Evolutionary conservation across 2,888 invertebrate species (phyloP).

Genomic region (Sylvicola fuscatus): DNA sequence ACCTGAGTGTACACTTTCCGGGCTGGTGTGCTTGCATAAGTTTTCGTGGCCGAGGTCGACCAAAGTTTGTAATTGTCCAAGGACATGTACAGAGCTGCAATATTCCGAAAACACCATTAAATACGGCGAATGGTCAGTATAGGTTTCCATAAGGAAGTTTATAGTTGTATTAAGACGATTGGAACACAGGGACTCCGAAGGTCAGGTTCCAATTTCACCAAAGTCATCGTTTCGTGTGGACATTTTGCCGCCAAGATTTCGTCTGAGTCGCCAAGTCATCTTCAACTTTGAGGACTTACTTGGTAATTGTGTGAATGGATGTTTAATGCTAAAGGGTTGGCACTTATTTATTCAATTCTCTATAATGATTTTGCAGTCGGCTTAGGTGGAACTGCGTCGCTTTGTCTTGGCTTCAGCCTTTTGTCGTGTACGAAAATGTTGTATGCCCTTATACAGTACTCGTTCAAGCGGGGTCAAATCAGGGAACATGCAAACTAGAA

Average conservation of each 20-base stretch:
- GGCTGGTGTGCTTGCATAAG: conserved; percentile 19
- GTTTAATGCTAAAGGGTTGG: no score
- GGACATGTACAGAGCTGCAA: conserved; percentile 15
- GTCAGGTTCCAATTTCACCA: conserved; percentile 6
- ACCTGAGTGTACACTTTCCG: conserved; percentile 17
- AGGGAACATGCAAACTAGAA: no score
- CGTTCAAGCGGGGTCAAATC: no score
- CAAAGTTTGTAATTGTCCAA: conserved; percentile 20
- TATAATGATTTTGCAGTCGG: conserved; percentile 22
- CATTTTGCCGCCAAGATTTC: conserved; percentile 29
- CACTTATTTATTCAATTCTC: neutral
- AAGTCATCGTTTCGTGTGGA: conserved; percentile 32
- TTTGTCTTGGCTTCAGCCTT: conserved; percentile 31
- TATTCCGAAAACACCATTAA: neutral
- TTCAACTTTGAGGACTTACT: conserved; percentile 35
- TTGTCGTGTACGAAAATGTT: conserved; percentile 24
- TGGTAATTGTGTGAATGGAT: conserved; percentile 16
- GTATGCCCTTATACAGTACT: conserved; percentile 7
- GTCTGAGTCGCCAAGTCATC: conserved; percentile 31
- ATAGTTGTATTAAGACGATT: no score
- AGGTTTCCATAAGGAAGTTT: no score
- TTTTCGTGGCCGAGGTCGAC: conserved; percentile 23
- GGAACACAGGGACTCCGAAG: conserved; percentile 5
- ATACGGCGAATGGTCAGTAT: neutral
- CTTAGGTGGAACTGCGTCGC: conserved; percentile 30